Percentiles rank a stretch among this genome's conserved stretches.
phyloP scores from a whole-genome alignment of 1,140 invertebrate genomes.

The Asbolus verrucosus region DNA sequence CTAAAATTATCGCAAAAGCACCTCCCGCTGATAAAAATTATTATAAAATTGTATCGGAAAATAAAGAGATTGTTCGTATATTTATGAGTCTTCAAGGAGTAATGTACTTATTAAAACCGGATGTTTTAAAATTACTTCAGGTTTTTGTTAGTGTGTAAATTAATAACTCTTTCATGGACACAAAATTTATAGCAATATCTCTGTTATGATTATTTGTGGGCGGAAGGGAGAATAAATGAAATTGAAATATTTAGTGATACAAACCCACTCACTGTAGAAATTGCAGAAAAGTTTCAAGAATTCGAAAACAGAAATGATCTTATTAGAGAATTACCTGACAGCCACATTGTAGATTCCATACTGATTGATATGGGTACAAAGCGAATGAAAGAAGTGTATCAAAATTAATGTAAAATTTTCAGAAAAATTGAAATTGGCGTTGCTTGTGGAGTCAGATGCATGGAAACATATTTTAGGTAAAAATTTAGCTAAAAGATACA shows the following conservation, averaged over 20 bases:
- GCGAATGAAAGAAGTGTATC: not conserved
- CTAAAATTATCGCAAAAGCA: conserved; percentile 6
- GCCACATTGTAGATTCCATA: conserved; percentile 75
- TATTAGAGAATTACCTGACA: conserved; percentile 73
- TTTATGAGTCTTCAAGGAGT: conserved; percentile 79
- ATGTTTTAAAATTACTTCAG: conserved; percentile 70
- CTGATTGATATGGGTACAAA: conserved; percentile 73
- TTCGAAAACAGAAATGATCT: conserved; percentile 76
- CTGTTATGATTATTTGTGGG: conserved; percentile 77
- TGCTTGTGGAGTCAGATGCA: conserved; percentile 77
- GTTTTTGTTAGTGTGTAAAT: conserved; percentile 56
- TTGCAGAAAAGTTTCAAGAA: conserved; percentile 78
- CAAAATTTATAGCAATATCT: conserved; percentile 65
- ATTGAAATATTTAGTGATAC: conserved; percentile 77
- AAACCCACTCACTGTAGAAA: conserved; percentile 78
- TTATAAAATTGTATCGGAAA: conserved; percentile 80
- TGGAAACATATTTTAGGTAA: conserved; percentile 79
- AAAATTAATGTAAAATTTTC: conserved; percentile 51
- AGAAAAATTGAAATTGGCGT: conserved; percentile 78
- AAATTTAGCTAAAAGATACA: conserved; percentile 72
- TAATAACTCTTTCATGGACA: conserved; percentile 1
- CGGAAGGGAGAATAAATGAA: conserved; percentile 74
- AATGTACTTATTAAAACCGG: conserved; percentile 74
- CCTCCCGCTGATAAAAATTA: conserved; percentile 69
- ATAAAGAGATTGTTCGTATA: conserved; percentile 81